Conservation (phyloP, 1,140 invertebrate species). For the Phenacoccus solenopsis region DNA sequence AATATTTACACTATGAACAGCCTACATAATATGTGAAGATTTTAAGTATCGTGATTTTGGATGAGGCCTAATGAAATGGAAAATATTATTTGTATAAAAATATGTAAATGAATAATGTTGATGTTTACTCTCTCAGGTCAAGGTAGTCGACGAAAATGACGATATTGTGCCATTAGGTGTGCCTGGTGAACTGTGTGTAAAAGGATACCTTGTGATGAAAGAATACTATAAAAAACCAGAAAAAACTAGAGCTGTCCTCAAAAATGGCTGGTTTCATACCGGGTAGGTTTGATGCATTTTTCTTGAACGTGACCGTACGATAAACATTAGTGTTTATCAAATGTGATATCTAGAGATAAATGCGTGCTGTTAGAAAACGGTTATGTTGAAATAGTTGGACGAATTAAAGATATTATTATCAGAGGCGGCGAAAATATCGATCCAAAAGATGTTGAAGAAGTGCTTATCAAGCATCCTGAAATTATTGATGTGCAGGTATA, state of each 20-base stretch:
- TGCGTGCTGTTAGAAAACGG: slow-evolving; percentile 61
- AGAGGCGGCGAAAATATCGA: slow-evolving; percentile 86
- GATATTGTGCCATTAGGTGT: slow-evolving; percentile 56
- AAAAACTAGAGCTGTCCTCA: slow-evolving; percentile 61
- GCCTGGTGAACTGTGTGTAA: slow-evolving; percentile 67
- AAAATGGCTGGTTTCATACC: slow-evolving; percentile 73
- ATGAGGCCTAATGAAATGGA: no score
- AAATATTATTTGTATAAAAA: no score
- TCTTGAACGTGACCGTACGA: no score
- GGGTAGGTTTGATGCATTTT: slow-evolving; percentile 54
- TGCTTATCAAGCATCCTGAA: slow-evolving; percentile 59
- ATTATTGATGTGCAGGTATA: slow-evolving; percentile 63
- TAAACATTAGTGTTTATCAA: background rate
- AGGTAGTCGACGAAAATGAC: slow-evolving; percentile 59
- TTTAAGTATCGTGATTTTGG: no score
- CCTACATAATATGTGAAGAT: no score
- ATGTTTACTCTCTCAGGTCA: slow-evolving; percentile 36
- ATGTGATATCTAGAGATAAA: no score
- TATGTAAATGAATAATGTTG: background rate
- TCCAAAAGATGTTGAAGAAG: slow-evolving; percentile 77
- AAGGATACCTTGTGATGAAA: slow-evolving; percentile 70
- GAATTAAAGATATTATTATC: slow-evolving; percentile 82
- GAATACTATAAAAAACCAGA: slow-evolving; percentile 74
- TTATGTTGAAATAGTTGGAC: slow-evolving; percentile 64
- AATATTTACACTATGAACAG: no score